Conservation (phyloP, 2,888 invertebrate species). For the Pegoplata infirma region DNA sequence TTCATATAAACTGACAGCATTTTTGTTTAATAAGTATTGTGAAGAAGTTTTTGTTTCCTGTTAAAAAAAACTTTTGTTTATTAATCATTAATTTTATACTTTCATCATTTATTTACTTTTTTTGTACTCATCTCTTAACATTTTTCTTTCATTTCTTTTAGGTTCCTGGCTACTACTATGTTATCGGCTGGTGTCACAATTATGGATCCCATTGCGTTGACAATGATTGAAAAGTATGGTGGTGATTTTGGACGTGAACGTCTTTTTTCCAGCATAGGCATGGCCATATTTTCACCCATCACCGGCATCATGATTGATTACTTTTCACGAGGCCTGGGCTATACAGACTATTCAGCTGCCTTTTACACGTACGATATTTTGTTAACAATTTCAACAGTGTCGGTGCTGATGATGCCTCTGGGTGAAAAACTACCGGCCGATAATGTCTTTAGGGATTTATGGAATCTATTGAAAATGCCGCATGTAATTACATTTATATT, state of each 20-base stretch:
- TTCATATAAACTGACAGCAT: slow-evolving; percentile 18
- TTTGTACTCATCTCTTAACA: background rate
- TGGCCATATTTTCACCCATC: slow-evolving; percentile 90
- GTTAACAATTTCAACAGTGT: slow-evolving; percentile 84
- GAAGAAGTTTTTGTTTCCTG: too few species aligned
- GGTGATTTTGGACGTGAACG: slow-evolving; percentile 90
- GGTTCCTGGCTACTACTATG: slow-evolving; percentile 90
- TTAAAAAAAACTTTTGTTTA: background rate
- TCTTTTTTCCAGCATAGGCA: slow-evolving; percentile 88
- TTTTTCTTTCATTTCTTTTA: slow-evolving; percentile 39
- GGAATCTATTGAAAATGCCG: slow-evolving; percentile 87
- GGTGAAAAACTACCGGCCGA: slow-evolving; percentile 88
- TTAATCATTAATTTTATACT: slow-evolving; percentile 10
- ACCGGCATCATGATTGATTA: slow-evolving; percentile 88
- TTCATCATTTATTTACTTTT: background rate
- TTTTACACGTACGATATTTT: slow-evolving; percentile 88
- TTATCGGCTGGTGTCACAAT: slow-evolving; percentile 91
- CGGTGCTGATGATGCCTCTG: slow-evolving; percentile 87
- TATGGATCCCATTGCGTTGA: slow-evolving; percentile 92
- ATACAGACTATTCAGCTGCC: slow-evolving; percentile 92
- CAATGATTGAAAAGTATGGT: slow-evolving; percentile 90
- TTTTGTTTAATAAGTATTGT: background rate
- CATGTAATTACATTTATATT: slow-evolving; percentile 89
- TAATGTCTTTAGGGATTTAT: slow-evolving; percentile 86
- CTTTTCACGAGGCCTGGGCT: slow-evolving; percentile 80